Evolutionary conservation across 2,888 invertebrate species (phyloP).

Genomic region (Mantis religiosa): DNA sequence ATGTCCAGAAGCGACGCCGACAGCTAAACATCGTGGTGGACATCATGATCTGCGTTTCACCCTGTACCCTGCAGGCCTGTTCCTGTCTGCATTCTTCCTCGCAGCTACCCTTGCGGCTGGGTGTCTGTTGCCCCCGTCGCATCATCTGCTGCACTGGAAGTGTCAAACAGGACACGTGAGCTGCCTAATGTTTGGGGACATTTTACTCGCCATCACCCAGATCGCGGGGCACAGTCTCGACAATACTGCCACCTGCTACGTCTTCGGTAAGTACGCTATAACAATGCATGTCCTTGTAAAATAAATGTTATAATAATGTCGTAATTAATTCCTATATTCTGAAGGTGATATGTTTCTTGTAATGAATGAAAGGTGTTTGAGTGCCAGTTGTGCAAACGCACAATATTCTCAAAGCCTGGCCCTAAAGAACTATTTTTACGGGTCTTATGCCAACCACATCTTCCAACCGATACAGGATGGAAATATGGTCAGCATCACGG

Average conservation of each 20-base stretch:
- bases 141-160: constrained; percentile 83
- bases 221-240: constrained; percentile 56
- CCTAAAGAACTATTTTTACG: too few relatives aligned
- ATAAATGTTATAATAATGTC: too few relatives aligned
- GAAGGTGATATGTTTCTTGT: too few relatives aligned
- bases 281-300: too few relatives aligned
- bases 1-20: constrained; percentile 47
- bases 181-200: constrained; percentile 75
- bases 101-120: constrained; percentile 76
- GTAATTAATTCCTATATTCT: too few relatives aligned
- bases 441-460: too few relatives aligned
- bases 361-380: too few relatives aligned
- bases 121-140: constrained; percentile 73
- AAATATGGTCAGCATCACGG: too few relatives aligned
- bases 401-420: too few relatives aligned
- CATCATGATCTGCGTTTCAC: constrained; percentile 57
- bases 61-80: constrained; percentile 71
- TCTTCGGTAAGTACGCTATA: constrained; percentile 58
- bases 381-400: too few relatives aligned
- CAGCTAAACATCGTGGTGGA: neutral
- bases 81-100: constrained; percentile 76
- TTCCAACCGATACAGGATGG: too few relatives aligned
- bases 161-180: constrained; percentile 85
- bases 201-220: constrained; percentile 73
- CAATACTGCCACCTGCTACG: constrained; percentile 50